Base-by-base conservation (phyloP, 2,888 invertebrate genomes). In the Amphipyra berbera region DNA sequence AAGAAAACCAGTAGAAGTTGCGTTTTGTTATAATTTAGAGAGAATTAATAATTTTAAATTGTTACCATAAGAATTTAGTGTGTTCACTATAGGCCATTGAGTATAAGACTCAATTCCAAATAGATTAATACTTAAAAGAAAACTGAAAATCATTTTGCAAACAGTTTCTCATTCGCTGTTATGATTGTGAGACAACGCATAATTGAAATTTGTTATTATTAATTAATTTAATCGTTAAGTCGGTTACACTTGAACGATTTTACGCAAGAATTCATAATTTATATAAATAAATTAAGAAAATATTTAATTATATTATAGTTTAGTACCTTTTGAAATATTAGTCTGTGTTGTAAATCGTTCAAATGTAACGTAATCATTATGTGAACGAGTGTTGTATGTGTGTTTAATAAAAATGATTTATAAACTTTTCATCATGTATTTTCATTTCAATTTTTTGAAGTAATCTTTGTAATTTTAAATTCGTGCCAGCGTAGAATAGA, bases 331-430 rank as follows among this genome's bases (percentile, higher is more conserved):
- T 56, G 46, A 10, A 49, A 63, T 57, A 56, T 60, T 47, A 63
- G 33, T 14, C 27, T 37, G 38, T 50, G 61, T 62, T 69, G 41
- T 62, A 68, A 78, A 73, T 78, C 69, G 73, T 74, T 73, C 67
- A 74, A 72, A 63, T 79, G 68, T 75, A 79, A 75, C 59, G 4
- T 58, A 48, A 77, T 69, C 74, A 73, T 65, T 76, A 78, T 68
- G 71, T 78, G 83, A 82, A 82, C 74, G 83, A 82, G 82, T 88
- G 84, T 79, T 83, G 85, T 85, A 82, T 82, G 87, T 87, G 89
- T 88, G 88, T 89, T 89, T 88, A 74, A 83, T 85, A 87, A 77
- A 90, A 90, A 84, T 82, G 81, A 82, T 90, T 91, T 89, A 86
- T 88, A 88, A 81, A 84, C 81, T 79, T 81, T 78, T 78, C 44